A percentile compares a stretch with the other conserved stretches of the same genome.
Evolutionary conservation across 1,140 invertebrate species (phyloP).

Genomic region (Belonocnema kinseyi): DNA sequence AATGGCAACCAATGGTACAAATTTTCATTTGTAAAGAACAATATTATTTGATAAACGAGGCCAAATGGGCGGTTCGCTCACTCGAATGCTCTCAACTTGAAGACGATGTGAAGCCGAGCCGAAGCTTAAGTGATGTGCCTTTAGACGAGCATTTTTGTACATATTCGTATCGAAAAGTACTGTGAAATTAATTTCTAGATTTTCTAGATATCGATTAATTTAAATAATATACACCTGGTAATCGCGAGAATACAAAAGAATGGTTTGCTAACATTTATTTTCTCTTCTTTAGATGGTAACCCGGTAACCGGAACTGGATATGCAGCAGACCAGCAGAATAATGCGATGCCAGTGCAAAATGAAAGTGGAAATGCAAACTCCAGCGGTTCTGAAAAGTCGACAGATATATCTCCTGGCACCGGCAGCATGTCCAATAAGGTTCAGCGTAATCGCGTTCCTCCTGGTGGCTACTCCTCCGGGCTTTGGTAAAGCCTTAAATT

Average conservation of each 20-base stretch:
- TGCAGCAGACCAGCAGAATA: conserved; percentile 54
- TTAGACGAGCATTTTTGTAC: too few relatives aligned
- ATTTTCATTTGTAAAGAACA: too few relatives aligned
- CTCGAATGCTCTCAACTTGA: too few relatives aligned
- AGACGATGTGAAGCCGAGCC: too few relatives aligned
- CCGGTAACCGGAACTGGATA: conserved; percentile 74
- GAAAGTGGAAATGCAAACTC: conserved; percentile 39
- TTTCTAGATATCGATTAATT: background rate
- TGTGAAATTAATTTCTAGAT: too few relatives aligned
- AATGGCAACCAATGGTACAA: too few relatives aligned
- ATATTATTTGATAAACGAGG: too few relatives aligned
- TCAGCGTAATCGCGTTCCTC: conserved; percentile 72
- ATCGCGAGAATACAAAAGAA: background rate
- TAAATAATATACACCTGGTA: background rate
- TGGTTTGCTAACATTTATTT: background rate
- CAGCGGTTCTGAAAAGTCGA: conserved; percentile 57
- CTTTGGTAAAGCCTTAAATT: conserved; percentile 70
- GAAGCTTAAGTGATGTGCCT: too few relatives aligned
- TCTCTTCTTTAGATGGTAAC: conserved; percentile 68
- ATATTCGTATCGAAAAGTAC: too few relatives aligned
- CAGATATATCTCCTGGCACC: conserved; percentile 52
- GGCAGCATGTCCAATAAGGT: conserved; percentile 41
- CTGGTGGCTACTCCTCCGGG: conserved; percentile 74
- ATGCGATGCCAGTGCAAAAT: conserved; percentile 60
- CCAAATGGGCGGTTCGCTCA: too few relatives aligned